Evolutionary conservation across 2,888 invertebrate species (phyloP).

Genomic region (Drosophila histrio): DNA sequence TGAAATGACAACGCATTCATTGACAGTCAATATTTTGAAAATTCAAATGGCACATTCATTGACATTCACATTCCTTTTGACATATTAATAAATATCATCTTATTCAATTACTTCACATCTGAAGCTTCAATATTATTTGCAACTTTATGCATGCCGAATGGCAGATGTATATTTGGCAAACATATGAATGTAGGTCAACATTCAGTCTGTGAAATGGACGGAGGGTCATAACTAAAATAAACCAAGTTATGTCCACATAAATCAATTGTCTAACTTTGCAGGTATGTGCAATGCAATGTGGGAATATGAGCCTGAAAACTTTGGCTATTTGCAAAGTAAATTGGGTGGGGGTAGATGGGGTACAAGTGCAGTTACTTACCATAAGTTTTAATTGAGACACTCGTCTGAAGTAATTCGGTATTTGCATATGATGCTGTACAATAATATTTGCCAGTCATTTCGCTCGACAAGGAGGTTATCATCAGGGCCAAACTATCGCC

Average conservation of each 20-base stretch:
- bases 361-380: constrained; percentile 85
- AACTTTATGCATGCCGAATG: not conserved
- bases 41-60: not conserved
- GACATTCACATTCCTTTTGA: not conserved
- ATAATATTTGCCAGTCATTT: constrained; percentile 92
- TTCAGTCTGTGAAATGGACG: not conserved
- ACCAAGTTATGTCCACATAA: constrained; percentile 13
- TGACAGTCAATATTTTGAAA: too few species aligned
- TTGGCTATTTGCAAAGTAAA: constrained; percentile 41
- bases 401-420: constrained; percentile 87
- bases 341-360: not conserved
- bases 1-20: not conserved
- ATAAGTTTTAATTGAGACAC: constrained; percentile 90
- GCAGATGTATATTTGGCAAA: not conserved
- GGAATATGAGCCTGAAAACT: not conserved
- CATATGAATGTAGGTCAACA: constrained; percentile 12
- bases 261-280: constrained; percentile 33
- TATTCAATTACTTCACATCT: too few species aligned
- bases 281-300: too few species aligned
- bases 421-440: constrained; percentile 92
- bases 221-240: not conserved
- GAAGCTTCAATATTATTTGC: not conserved
- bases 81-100: not conserved
- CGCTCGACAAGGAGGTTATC: constrained; percentile 89
- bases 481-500: constrained; percentile 89